Evolutionary conservation across 2,113 vertebrate genomes (phyloP), one percentile per base, ranked within the genome.

Genomic region (Puffinus mauretanicus): DNA sequence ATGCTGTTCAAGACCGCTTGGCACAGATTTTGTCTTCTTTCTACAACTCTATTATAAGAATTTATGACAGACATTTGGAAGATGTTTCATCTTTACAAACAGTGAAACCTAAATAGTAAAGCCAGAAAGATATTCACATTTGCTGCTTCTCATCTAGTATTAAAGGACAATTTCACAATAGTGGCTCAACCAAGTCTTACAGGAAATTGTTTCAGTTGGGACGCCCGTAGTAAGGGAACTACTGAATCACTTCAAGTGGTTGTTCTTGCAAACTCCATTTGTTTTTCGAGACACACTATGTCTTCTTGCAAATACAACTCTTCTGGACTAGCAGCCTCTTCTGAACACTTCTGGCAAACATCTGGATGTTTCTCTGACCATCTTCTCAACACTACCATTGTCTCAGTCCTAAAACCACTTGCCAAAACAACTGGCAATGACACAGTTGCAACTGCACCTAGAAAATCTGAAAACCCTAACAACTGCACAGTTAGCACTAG

Each of bases 1-100:
- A 21, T 16, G 38, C 72, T 55, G 61, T 40, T 94, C 76, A 90
- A 76, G 78, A 57, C 82, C 86, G 38, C 84, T 94, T 73, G 85
- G 84, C 89, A 96, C 26, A 42, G 16, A 76, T 62, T 62, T 72
- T 44, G 26, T 30, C 85, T 62, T 66, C 62, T 72, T 88, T 88
- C 85, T 29, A 18, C 70, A 90, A 42, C 19, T 25, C 61, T 78
- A 27, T 70, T 83, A 32, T 24, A 88, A 36, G 47, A 54, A 92
- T 66, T 36, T 49, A 49, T 40, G 30, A 57, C 4, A 10, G 49
- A 34, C 25, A 66, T 82, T 79, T 81, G 26, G 44, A 90, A 94
- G 36, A 65, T 9, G 46, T 34, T 86, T 92, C 5, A 34, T 71
- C 21, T 67, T 79, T 22, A 60, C 30, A 64, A 82, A 65, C 10